Conservation (phyloP, 2,113 vertebrate species). For the Myrmecophaga tridactyla region DNA sequence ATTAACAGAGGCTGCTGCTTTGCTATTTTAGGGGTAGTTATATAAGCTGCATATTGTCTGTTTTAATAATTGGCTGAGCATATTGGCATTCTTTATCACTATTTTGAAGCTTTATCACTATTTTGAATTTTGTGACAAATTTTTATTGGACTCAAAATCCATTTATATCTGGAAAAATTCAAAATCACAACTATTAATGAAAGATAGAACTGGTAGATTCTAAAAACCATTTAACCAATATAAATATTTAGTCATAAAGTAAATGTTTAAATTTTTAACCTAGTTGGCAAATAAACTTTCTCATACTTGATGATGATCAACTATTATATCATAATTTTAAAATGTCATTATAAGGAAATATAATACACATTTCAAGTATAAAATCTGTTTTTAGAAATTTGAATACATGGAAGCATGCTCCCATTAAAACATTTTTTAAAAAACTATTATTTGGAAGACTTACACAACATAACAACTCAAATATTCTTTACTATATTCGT, state of each 20-base stretch:
- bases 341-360: background rate
- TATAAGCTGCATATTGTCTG: background rate
- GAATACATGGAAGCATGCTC: background rate
- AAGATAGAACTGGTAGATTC: background rate
- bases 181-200: background rate
- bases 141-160: background rate
- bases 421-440: background rate
- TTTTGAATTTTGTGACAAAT: background rate
- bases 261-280: constrained; percentile 14
- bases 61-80: background rate
- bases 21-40: background rate
- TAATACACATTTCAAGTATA: constrained; percentile 1
- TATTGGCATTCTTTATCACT: too few species aligned
- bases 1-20: background rate
- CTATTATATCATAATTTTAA: background rate
- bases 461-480: background rate
- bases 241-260: constrained; percentile 4
- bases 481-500: background rate
- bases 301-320: background rate
- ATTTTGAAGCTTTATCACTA: background rate
- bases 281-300: background rate
- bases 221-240: background rate
- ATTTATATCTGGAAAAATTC: background rate
- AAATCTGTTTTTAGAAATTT: background rate
- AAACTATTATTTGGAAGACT: background rate